Base-by-base conservation (phyloP, 2,888 invertebrate species). In the Andrena minutula region DNA sequence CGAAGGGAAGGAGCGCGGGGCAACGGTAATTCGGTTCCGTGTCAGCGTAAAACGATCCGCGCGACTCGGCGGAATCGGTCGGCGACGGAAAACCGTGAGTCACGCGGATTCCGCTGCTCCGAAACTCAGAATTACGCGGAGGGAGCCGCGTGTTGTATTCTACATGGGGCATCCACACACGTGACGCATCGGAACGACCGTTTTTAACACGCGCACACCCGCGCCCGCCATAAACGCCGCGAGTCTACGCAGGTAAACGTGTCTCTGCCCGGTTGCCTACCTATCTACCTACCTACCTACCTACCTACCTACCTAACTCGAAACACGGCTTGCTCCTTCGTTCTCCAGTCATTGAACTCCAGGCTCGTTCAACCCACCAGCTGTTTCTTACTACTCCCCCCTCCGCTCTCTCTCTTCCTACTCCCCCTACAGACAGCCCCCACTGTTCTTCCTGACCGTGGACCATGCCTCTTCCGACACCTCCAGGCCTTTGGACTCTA, bases 321-420 rank as follows among this genome's bases (percentile, higher is more conserved):
- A 88, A 86, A 81, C 84, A 47, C 82, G 88, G 83, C 87, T 88
- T 82, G 84, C 86, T 89, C 88, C 80, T 85, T 87, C 82, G 83
- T 89, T 91, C 89, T 89, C 88, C 92, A 93, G 93, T 93, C 93
- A 92, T 93, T 93, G 93, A 93, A 93, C 93, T 90, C 92, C 65
- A 76, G 85, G 89, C 90, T 89, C 91, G 91, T 90, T 91, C 91
- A 91, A 91, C 92, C 89, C 88, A 92, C 92, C 93, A 92, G 93
- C 93, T 93, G 92, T 93, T 93, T 93, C 92, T 91, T 91, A 90
- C 90, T 89, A 78, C 84, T 82, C 75, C 84, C 79, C 79, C 80
- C 85, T 63, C 84, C 65, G 78, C 60, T 64, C 65, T 7, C 65
- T 7, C 71, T 71, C 49, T 74, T 61, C 51, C 61, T n/a, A 65